phyloP scores from a whole-genome alignment of 2,113 vertebrate species.

The Daboia siamensis region DNA sequence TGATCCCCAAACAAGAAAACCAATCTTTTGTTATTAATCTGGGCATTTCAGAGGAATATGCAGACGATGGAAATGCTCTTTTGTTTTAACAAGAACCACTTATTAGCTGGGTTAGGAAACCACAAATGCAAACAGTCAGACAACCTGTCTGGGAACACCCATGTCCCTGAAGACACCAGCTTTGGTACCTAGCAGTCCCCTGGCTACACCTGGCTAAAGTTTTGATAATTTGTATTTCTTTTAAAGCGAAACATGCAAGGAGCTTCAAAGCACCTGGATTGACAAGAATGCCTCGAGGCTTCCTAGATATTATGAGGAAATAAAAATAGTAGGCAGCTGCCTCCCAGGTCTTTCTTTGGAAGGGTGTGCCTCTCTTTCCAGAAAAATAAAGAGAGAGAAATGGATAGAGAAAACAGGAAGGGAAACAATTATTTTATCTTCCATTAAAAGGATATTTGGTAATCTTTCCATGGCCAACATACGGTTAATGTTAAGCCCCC shows the following conservation, averaged over 20 bases:
- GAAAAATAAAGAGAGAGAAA: background rate
- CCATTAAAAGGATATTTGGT: background rate
- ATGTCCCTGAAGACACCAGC: background rate
- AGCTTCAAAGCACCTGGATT: background rate
- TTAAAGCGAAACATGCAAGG: background rate
- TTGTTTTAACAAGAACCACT: background rate
- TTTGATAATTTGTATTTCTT: background rate
- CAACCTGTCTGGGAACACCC: background rate
- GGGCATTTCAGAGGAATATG: background rate
- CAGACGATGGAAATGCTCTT: background rate
- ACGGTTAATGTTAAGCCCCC: background rate
- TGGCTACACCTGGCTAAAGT: background rate
- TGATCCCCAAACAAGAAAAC: background rate
- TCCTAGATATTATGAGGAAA: background rate
- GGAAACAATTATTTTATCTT: background rate
- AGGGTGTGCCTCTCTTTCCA: background rate
- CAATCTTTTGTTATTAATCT: background rate
- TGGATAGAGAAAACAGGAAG: background rate
- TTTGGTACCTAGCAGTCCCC: background rate
- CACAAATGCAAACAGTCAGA: background rate
- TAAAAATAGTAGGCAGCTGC: background rate
- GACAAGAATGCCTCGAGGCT: background rate
- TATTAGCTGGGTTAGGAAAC: background rate
- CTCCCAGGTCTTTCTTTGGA: background rate
- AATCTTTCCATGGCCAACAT: background rate